These are phyloP conservation scores for Drosophila merina DNA, from an alignment of 2,888 invertebrate genomes.

Conservation along the genomic window DNA sequence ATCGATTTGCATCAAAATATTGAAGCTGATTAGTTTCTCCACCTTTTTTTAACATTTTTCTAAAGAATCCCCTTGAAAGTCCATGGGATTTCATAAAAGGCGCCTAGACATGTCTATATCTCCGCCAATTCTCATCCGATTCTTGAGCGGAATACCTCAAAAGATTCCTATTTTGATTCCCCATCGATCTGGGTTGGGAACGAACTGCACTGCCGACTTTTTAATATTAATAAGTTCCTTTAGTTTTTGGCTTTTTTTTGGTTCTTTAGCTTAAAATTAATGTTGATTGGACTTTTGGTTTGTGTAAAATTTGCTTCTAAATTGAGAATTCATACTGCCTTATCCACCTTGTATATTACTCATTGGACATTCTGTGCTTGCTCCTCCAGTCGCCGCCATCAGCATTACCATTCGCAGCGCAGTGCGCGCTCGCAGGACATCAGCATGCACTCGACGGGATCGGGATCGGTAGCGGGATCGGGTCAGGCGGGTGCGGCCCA, in stretches of 20 bases:
- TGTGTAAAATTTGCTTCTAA: background rate
- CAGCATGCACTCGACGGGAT: constrained; percentile 72
- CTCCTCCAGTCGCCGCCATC: constrained; percentile 86
- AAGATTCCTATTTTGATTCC: too few relatives aligned
- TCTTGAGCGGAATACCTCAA: too few relatives aligned
- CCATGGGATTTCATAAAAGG: too few relatives aligned
- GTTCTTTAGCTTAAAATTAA: background rate
- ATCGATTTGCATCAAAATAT: background rate
- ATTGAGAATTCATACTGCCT: background rate
- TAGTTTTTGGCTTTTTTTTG: constrained; percentile 24
- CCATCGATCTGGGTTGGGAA: too few relatives aligned
- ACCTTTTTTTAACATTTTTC: background rate
- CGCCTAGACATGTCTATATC: too few relatives aligned
- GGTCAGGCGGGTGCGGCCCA: constrained; percentile 66
- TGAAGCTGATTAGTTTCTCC: too few relatives aligned
- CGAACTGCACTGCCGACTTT: constrained; percentile 2
- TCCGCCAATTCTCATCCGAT: too few relatives aligned
- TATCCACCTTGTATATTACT: background rate
- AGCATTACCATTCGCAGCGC: constrained; percentile 88
- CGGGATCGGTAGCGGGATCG: constrained; percentile 34
- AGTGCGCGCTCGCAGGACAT: constrained; percentile 86
- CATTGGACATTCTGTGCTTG: constrained; percentile 31
- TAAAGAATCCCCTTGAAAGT: too few relatives aligned
- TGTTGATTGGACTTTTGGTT: background rate
- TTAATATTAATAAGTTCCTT: background rate